phyloP scores from a whole-genome alignment of 2,888 invertebrate species.

The Agrilus cyanescens region DNA sequence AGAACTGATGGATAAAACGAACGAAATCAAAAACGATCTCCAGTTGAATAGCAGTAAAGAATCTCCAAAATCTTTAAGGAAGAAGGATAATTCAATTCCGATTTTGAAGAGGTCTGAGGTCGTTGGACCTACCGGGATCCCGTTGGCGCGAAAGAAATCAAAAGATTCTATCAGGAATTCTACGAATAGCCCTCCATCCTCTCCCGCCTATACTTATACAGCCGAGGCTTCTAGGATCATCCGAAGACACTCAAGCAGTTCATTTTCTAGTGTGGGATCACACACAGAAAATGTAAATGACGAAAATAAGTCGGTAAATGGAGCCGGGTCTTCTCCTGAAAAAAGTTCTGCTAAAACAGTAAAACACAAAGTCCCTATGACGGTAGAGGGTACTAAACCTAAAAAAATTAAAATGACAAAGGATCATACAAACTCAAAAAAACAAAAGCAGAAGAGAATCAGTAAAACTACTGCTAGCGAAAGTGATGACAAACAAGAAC shows the following conservation, averaged over 20 bases:
- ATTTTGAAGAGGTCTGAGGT: background rate
- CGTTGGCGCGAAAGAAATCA: slow-evolving; percentile 29
- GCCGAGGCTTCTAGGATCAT: slow-evolving; percentile 73
- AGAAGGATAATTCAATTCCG: slow-evolving; percentile 34
- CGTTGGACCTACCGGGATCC: slow-evolving; percentile 5
- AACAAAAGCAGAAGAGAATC: no score
- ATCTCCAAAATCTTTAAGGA: slow-evolving; percentile 36
- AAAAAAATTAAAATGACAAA: background rate
- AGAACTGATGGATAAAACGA: slow-evolving; percentile 30
- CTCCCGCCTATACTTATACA: slow-evolving; percentile 50
- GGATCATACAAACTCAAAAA: background rate
- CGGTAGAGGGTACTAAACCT: background rate
- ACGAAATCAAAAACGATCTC: slow-evolving; percentile 30
- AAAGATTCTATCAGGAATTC: slow-evolving; percentile 32
- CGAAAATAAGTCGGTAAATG: slow-evolving; percentile 29
- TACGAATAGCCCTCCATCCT: slow-evolving; percentile 37
- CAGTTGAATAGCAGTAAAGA: slow-evolving; percentile 28
- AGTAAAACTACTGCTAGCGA: background rate
- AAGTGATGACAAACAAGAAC: background rate
- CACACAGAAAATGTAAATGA: slow-evolving; percentile 42
- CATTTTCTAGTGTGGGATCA: slow-evolving; percentile 45
- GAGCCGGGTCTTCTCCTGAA: slow-evolving; percentile 1
- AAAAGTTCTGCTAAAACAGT: background rate
- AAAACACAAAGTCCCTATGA: background rate
- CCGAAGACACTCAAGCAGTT: slow-evolving; percentile 71